Evolutionary conservation across 1,140 invertebrate genomes (phyloP).

Genomic region (Saccostrea echinata): DNA sequence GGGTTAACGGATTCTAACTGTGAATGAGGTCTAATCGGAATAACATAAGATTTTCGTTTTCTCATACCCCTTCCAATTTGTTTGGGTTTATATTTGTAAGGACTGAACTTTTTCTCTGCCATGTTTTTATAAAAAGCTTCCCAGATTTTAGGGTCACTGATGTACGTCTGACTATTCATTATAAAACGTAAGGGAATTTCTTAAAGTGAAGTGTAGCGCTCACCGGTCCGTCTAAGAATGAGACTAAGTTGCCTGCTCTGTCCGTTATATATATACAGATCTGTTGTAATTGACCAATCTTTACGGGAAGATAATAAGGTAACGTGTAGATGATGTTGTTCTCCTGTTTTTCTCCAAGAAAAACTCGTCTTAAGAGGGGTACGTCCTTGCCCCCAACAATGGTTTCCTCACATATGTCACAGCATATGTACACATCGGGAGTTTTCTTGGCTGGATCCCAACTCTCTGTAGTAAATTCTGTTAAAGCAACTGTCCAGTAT

Average conservation of each 20-base stretch:
- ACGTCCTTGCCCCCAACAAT: conserved; percentile 25
- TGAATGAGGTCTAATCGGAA: conserved; percentile 16
- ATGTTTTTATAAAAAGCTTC: conserved; percentile 45
- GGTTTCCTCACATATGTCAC: conserved; percentile 39
- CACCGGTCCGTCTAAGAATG: conserved; percentile 49
- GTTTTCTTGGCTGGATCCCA: conserved; percentile 24
- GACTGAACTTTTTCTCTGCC: conserved; percentile 43
- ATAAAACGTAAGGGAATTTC: conserved; percentile 42
- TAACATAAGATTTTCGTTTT: neutral
- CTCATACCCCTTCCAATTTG: conserved; percentile 10
- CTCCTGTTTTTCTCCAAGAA: conserved; percentile 30
- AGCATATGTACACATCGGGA: conserved; percentile 13
- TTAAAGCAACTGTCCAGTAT: conserved; percentile 36
- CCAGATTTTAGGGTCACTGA: conserved; percentile 51
- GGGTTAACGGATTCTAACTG: conserved; percentile 15
- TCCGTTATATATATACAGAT: conserved; percentile 51
- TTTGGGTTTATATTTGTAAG: conserved; percentile 42
- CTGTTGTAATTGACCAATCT: conserved; percentile 31
- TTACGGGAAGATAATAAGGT: conserved; percentile 48
- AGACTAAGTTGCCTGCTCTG: neutral
- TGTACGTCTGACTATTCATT: conserved; percentile 42
- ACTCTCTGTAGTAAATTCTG: conserved; percentile 30
- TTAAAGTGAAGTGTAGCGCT: conserved; percentile 52
- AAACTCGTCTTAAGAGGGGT: conserved; percentile 37
- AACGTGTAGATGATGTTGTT: conserved; percentile 31